These are phyloP conservation scores for Nerophis lumbriciformis DNA, from an alignment of 2,113 vertebrate species.

Conservation along the genomic window DNA sequence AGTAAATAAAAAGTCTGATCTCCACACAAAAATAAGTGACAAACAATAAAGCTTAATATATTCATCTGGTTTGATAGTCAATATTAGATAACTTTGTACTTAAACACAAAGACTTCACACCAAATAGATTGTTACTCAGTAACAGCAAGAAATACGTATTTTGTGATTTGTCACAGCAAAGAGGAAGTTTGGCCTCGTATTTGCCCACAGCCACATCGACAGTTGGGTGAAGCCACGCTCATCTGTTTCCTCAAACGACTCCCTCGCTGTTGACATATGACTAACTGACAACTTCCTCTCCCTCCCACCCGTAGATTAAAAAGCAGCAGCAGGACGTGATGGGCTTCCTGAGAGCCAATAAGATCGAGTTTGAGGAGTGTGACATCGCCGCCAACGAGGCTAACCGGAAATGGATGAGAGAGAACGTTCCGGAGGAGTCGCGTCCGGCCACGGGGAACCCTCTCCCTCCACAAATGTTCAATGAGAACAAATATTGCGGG, in stretches of 20 bases:
- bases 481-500: slow-evolving; percentile 87
- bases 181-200: neutral
- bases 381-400: slow-evolving; percentile 91
- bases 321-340: slow-evolving; percentile 96
- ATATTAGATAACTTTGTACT: too few relatives aligned
- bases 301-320: slow-evolving; percentile 81
- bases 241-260: slow-evolving; percentile 23
- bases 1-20: too few relatives aligned
- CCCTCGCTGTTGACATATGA: slow-evolving; percentile 4
- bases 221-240: slow-evolving; percentile 8
- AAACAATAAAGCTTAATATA: too few relatives aligned
- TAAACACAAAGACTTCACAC: neutral
- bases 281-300: slow-evolving; percentile 46
- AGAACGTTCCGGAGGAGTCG: slow-evolving; percentile 85
- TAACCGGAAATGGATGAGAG: slow-evolving; percentile 95
- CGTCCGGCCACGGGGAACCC: slow-evolving; percentile 85
- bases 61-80: too few relatives aligned
- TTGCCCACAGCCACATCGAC: slow-evolving; percentile 11
- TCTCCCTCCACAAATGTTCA: slow-evolving; percentile 94
- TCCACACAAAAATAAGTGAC: too few relatives aligned
- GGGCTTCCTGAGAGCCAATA: slow-evolving; percentile 89
- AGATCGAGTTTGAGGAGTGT: slow-evolving; percentile 91
- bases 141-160: slow-evolving; percentile 3
- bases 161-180: slow-evolving; percentile 9
- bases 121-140: slow-evolving; percentile 21